Percentiles rank a stretch among this genome's conserved stretches.
These are phyloP conservation scores for Enteromius fasciolatus DNA, from an alignment of 2,797 vertebrate species.

Conservation along the genomic window DNA sequence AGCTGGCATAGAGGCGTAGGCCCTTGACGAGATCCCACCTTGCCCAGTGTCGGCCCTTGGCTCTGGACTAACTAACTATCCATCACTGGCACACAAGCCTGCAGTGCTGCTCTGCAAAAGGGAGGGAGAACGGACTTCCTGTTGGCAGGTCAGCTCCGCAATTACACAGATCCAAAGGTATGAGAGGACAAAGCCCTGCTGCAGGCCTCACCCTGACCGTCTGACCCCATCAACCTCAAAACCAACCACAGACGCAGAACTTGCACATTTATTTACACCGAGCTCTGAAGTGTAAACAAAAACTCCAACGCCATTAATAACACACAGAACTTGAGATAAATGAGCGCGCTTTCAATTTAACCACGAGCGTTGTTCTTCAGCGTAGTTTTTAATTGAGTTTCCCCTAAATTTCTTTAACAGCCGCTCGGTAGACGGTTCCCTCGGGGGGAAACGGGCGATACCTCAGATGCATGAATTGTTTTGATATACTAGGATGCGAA, in stretches of 20 bases:
- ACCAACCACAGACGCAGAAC: constrained; percentile 21
- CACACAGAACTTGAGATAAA: constrained; percentile 48
- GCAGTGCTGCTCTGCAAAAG: constrained; percentile 63
- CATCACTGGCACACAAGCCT: constrained; percentile 68
- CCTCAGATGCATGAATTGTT: constrained; percentile 52
- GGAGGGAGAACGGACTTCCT: constrained; percentile 33
- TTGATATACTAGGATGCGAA: constrained; percentile 50
- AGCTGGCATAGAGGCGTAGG: constrained; percentile 45
- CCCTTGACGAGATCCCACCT: constrained; percentile 53
- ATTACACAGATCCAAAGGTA: constrained; percentile 51
- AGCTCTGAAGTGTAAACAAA: constrained; percentile 53
- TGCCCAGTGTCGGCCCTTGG: constrained; percentile 55
- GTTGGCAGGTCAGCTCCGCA: constrained; percentile 49
- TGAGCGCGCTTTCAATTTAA: constrained; percentile 41
- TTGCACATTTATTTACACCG: constrained; percentile 56
- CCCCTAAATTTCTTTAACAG: constrained; percentile 31
- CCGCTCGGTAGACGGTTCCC: constrained; percentile 27
- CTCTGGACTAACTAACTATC: constrained; percentile 68
- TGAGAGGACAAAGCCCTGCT: constrained; percentile 50
- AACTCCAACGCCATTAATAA: constrained; percentile 52
- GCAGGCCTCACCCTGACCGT: constrained; percentile 46
- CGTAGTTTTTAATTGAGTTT: constrained; percentile 42
- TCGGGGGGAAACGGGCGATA: constrained; percentile 18
- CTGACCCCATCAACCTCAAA: constrained; percentile 40
- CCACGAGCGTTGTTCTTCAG: not conserved